Evolutionary conservation across 2,888 invertebrate species (phyloP), one percentile per base, ranked within the genome.

Genomic region (Euphydryas editha): DNA sequence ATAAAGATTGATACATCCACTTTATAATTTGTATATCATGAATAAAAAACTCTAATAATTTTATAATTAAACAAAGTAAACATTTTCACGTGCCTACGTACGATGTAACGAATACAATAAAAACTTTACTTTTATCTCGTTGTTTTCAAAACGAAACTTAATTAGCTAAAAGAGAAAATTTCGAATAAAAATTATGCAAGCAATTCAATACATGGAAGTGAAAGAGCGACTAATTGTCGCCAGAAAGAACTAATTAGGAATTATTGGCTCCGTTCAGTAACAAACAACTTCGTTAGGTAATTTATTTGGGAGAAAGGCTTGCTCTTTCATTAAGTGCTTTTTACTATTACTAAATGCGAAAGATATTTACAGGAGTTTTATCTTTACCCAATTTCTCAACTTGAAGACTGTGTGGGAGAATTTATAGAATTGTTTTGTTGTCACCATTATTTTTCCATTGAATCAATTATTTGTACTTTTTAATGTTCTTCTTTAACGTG

Each of bases 231-330:
- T 77, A 78, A 78, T 77, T 76, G 78, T 76, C 76, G 73, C 69
- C 71, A 59, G 72, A 71, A 69, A 68, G 72, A 70, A 71, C 77
- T 78, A 77, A 78, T 78, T 77, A 74, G 72, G 68, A 77, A 71
- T 77, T 76, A 76, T 76, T 73, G 72, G 69, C 66, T 67, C 68
- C 72, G 71, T 70, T 72, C 67, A 72, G 73, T 66, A 67, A 77
- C 75, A 75, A 76, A 77, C 76, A 75, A 70, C 65, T 68, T 71
- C 67, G 72, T 77, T 74, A 72, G 67, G 71, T 75, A 76, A 75
- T 77, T 78, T 75, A 76, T 78, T 75, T 74, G 69, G 62, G 37
- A 67, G 67, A 37, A 68, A 70, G 62, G 60, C 62, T 63, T 63
- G 47, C 67, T 64, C 57, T 65, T 65, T 65, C 60, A 59, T 71